Evolutionary conservation across 2,888 invertebrate genomes (phyloP), one percentile per base, ranked within the genome.

Genomic region (Meteorus cinctellus): DNA sequence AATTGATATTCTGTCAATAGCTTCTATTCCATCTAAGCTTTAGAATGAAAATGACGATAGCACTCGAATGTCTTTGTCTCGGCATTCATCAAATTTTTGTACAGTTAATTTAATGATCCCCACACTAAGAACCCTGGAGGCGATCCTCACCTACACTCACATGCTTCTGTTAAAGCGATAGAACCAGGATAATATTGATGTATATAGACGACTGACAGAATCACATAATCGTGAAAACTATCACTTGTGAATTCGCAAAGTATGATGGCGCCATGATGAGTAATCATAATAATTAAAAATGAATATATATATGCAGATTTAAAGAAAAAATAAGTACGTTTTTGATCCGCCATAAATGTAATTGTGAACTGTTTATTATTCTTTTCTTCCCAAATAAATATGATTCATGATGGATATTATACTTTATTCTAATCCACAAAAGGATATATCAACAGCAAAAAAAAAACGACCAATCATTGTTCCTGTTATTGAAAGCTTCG

Each of bases 401-500:
- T 55, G n/a, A 8, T 55, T 55, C 6, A 6, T 19, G 8, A 55
- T 24, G n/a, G 19, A 24, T 55, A 55, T 55, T 24, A 19, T 24
- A 4, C 5, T 55, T 19, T 55, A 55, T 55, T 19, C 8, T 55
- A 0, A 55, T 6, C 55, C 19, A 55, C 55, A 4, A 8, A 55
- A 8, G 8, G 19, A 19, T 8, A 55, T 63, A 31, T 14, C 2
- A 63, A 24, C 16, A 65, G 36, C 36, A 36, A 65, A 65, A n/a
- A 65, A n/a, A 8, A 65, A 63, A 24, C 24, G 16, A n/a, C 34
- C 36, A 36, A 36, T 74, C 72, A 78, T 51, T 77, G 77, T 75
- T 79, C 78, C 60, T 76, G 75, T 41, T 2, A 8, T 41, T 41
- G 41, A 75, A 60, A 72, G 59, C 74, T 62, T 10, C 45, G 67